phyloP scores from a whole-genome alignment of 2,113 vertebrate species.

The Coregonus clupeaformis region DNA sequence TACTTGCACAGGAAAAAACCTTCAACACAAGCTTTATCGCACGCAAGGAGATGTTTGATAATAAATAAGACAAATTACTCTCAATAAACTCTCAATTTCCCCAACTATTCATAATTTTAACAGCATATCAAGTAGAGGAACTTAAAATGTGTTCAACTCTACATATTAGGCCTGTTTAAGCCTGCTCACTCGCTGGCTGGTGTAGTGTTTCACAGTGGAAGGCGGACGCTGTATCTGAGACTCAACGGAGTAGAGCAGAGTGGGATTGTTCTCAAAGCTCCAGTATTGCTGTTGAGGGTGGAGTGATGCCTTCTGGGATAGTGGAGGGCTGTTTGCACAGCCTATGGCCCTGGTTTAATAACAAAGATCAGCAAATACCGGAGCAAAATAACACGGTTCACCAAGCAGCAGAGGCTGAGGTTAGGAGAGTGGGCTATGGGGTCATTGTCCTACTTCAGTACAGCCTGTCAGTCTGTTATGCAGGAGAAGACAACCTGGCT shows the following conservation, averaged over 20 bases:
- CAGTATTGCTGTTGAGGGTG: conserved; percentile 42
- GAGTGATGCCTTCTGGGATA: conserved; percentile 46
- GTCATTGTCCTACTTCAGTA: background rate
- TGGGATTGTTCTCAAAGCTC: conserved; percentile 59
- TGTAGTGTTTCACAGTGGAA: too few relatives aligned
- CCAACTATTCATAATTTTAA: conserved; percentile 41
- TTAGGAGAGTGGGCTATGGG: background rate
- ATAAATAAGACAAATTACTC: background rate
- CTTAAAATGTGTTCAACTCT: conserved; percentile 6
- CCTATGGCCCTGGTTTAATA: conserved; percentile 47
- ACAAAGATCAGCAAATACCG: conserved; percentile 45
- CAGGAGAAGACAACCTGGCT: too few relatives aligned
- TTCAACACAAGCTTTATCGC: conserved; percentile 24
- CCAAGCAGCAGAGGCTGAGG: background rate
- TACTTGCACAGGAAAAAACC: conserved; percentile 15
- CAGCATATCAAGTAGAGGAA: background rate
- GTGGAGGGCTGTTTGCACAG: conserved; percentile 49
- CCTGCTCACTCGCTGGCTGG: conserved; percentile 2
- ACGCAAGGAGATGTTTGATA: conserved; percentile 26
- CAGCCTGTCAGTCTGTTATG: background rate
- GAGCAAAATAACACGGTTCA: conserved; percentile 28
- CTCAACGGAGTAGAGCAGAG: background rate
- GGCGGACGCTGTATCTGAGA: background rate
- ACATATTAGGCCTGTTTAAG: background rate
- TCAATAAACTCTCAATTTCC: conserved; percentile 43